These are phyloP conservation scores for Cybosia mesomella DNA, from an alignment of 2,888 invertebrate species.

Conservation along the genomic window DNA sequence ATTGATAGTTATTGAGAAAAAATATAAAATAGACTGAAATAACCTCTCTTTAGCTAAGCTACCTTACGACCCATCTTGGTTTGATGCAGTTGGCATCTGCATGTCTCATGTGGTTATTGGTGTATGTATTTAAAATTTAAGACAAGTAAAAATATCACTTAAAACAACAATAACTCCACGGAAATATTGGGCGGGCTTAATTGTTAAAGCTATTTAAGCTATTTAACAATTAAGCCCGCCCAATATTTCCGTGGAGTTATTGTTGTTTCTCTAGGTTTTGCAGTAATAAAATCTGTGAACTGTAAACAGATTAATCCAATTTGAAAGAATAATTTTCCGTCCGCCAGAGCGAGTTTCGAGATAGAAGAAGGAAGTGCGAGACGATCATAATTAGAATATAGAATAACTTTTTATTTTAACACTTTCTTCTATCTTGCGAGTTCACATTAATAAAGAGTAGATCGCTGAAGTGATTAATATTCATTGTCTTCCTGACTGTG, in stretches of 20 bases:
- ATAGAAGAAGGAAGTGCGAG: slow-evolving; percentile 28
- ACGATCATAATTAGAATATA: slow-evolving; percentile 35
- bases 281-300: neutral
- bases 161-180: neutral
- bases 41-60: no score
- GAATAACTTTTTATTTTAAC: slow-evolving; percentile 40
- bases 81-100: no score
- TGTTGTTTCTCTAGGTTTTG: neutral
- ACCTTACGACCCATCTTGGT: no score
- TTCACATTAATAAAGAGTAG: slow-evolving; percentile 43
- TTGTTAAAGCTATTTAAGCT: neutral
- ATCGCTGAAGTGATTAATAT: slow-evolving; percentile 48
- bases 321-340: slow-evolving; percentile 25
- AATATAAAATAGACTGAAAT: no score
- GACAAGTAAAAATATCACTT: neutral
- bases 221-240: neutral
- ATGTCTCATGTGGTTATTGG: no score
- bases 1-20: no score
- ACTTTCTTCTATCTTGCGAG: slow-evolving; percentile 31
- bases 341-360: slow-evolving; percentile 13
- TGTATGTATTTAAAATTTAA: neutral
- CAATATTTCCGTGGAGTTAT: neutral
- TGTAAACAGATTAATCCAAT: slow-evolving; percentile 23
- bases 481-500: slow-evolving; percentile 35
- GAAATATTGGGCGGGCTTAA: neutral